Evolutionary conservation across 1,140 invertebrate species (phyloP), one percentile per base, ranked within the genome.

Genomic region (Diachasmimorpha longicaudata): DNA sequence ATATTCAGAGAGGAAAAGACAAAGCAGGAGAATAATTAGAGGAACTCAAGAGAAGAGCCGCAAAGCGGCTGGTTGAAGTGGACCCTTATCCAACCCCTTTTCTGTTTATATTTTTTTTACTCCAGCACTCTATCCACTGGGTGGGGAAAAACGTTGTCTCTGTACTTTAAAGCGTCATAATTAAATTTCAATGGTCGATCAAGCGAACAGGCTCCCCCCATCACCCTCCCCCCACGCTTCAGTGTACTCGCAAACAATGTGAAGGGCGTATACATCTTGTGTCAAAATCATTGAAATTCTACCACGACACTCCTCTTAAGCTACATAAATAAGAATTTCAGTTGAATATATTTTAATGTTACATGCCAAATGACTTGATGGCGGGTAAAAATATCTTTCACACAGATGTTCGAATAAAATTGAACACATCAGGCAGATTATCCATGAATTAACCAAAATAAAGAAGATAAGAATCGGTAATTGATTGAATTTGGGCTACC

Each of bases 111-210:
- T 68, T 36, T 63, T 42, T 63, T 63, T 63, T 68, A 36, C n/a
- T 68, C 31, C 14, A 16, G 4, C 66, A 37, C 66, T 68, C 13
- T 21, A 58, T 6, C 23, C 31, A 16, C 13, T 37, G 31, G 31
- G 1, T 37, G 13, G 36, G n/a, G 31, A 46, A 42, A 46, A 70
- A 70, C 21, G 44, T 25, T 48, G 23, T 52, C 71, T 74, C 76
- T 70, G 66, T 39, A 74, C 76, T 77, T 77, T 63, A 74, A 77
- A 77, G 72, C 76, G 71, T 77, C 71, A 77, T 72, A 77, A 77
- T 77, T 77, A 74, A 77, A 77, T 77, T 77, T 77, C 46, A 77
- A 77, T 77, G 76, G 71, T 58, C 36, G 76, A 77, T 74, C 66
- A 68, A 77, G 72, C 72, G 72, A 71, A 48, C 23, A 63, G 23